Evolutionary conservation across 2,888 invertebrate genomes (phyloP).

Genomic region (Volucella bombylans): DNA sequence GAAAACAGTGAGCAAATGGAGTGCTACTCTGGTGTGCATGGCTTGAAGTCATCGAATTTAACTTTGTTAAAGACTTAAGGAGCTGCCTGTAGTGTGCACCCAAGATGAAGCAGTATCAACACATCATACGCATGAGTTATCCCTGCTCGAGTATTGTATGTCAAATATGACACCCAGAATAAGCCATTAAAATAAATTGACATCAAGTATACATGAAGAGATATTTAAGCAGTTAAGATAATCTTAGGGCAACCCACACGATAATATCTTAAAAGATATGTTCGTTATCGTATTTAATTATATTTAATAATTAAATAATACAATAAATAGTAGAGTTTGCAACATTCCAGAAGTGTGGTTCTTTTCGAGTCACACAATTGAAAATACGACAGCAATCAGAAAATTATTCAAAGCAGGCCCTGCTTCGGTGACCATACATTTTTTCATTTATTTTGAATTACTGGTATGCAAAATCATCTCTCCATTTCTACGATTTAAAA

Average conservation of each 20-base stretch:
- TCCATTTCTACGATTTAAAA: neutral
- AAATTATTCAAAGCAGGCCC: too few relatives aligned
- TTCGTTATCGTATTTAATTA: too few relatives aligned
- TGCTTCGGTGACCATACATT: too few relatives aligned
- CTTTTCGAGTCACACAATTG: too few relatives aligned
- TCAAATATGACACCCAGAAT: conserved; percentile 18
- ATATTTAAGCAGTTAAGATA: neutral
- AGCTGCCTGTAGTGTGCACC: neutral
- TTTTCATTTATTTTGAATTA: too few relatives aligned
- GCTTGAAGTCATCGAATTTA: neutral
- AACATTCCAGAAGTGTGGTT: too few relatives aligned
- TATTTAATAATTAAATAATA: too few relatives aligned
- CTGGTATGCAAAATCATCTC: neutral
- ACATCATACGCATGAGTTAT: neutral
- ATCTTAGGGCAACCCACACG: too few relatives aligned
- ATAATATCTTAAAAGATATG: too few relatives aligned
- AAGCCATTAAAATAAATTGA: conserved; percentile 11
- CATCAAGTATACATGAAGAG: neutral
- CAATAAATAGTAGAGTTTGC: too few relatives aligned
- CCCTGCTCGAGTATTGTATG: conserved; percentile 3
- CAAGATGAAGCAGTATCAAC: neutral
- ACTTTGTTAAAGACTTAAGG: neutral
- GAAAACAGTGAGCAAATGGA: conserved; percentile 7
- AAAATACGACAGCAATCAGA: too few relatives aligned
- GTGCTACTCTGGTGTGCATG: neutral